Base-by-base conservation (phyloP, 2,888 invertebrate genomes). In the Opisthograptis luteolata region DNA sequence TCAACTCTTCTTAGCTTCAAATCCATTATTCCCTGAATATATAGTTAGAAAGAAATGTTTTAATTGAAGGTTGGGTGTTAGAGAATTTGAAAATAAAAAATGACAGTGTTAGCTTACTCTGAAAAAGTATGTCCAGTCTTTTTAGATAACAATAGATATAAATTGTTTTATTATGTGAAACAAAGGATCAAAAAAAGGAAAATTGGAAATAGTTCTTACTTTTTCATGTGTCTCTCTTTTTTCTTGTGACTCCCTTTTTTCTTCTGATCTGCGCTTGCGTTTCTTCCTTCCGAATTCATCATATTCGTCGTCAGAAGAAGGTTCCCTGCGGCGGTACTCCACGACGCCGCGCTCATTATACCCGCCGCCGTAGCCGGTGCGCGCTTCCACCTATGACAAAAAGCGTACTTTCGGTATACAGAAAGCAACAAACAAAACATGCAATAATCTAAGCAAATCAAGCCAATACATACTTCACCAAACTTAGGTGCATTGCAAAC, bases 401-500 rank as follows among this genome's bases (percentile, higher is more conserved):
- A 19, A 31, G 6, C n/a, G n/a, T n/a, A n/a, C n/a, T n/a, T n/a
- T n/a, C n/a, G n/a, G n/a, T n/a, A 41, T 41, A 20, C 7, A 12
- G 14, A 49, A 32, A 3, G 28, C 25, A 7, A 17, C 1, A 20
- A 17, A 14, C 20, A 32, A 13, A n/a, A 27, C 34, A 36, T 34
- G 19, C 9, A 31, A 45, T 25, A 9, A 9, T 5, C 10, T 9
- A 25, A 4, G 30, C 4, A 13, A 5, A 30, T 5, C 12, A 14
- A 34, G 35, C 28, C 28, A 24, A 39, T 46, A 64, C 97, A 95
- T 52, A 97, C 95, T 87, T 98, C 98, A 10, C 97, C 97, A 81
- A 97, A 97, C 87, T 99, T 99, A 0, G 99, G 98, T 2, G 99
- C 97, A 90, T 99, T 99, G 85, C 99, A 99, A 92, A 99, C 97